A percentile compares a stretch with the other conserved stretches of the same genome.
phyloP scores from a whole-genome alignment of 2,797 vertebrate species.

The Neoniphon sammara region DNA sequence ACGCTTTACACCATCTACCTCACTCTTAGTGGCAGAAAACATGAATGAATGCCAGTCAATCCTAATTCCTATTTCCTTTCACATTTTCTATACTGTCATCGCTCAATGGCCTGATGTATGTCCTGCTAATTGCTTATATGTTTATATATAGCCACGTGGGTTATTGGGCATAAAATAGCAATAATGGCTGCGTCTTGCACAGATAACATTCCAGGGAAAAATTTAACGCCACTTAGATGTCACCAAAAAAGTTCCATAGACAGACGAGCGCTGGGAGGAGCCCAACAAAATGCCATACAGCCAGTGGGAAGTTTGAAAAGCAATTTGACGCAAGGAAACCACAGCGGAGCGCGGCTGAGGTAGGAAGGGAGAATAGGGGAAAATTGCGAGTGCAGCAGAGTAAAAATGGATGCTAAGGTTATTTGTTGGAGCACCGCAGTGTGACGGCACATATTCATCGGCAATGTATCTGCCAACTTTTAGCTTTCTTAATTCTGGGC shows the following conservation, averaged over 20 bases:
- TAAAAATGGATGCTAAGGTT: constrained; percentile 24
- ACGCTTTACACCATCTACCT: constrained; percentile 16
- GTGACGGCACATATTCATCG: constrained; percentile 32
- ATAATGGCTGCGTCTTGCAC: neutral
- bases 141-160: too few relatives aligned
- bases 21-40: neutral
- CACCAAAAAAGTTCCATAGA: neutral
- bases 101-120: too few relatives aligned
- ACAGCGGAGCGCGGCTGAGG: neutral
- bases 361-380: constrained; percentile 6
- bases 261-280: neutral
- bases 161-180: neutral
- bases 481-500: constrained; percentile 25
- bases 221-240: neutral
- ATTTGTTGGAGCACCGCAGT: constrained; percentile 37
- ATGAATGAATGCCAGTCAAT: too few relatives aligned
- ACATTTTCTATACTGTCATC: too few relatives aligned
- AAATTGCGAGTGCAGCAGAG: constrained; percentile 22
- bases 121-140: too few relatives aligned
- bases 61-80: too few relatives aligned
- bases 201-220: neutral
- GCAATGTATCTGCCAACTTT: constrained; percentile 35
- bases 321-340: constrained; percentile 37
- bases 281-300: neutral
- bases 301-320: constrained; percentile 22